A percentile compares a stretch with the other conserved stretches of the same genome.
Conservation (phyloP, 37 sponge, comb jelly and placozoan genomes). For the Halichondria panicea region DNA sequence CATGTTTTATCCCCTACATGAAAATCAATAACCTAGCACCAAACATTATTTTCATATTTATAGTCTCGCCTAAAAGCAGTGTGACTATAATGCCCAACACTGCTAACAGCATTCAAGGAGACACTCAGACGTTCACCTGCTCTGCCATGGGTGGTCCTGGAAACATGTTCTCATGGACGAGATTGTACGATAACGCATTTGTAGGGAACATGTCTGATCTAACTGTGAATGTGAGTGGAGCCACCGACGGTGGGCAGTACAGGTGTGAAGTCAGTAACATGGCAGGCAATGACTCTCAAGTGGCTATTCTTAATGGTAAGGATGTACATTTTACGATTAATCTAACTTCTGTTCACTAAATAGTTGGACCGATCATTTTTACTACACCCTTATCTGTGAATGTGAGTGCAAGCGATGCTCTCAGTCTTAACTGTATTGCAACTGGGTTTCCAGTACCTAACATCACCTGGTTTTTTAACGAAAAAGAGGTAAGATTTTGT, state of each 20-base stretch:
- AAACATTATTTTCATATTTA: not conserved
- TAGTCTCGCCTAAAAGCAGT: constrained; percentile 38
- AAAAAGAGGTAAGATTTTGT: not conserved
- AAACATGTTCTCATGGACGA: constrained; percentile 50
- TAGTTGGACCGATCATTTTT: constrained; percentile 49
- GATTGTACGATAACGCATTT: no score
- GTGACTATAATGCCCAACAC: constrained; percentile 17
- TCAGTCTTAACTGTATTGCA: constrained; percentile 26
- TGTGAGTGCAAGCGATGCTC: constrained; percentile 7
- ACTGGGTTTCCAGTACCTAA: constrained; percentile 43
- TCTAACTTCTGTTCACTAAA: not conserved
- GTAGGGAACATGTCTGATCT: no score
- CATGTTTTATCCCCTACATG: no score
- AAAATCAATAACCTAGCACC: not conserved
- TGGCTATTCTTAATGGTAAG: constrained; percentile 26
- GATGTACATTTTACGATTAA: no score
- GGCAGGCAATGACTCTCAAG: constrained; percentile 5
- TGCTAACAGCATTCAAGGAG: not conserved
- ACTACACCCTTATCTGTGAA: constrained; percentile 10
- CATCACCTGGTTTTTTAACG: constrained; percentile 62
- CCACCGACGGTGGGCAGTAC: constrained; percentile 8
- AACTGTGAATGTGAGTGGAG: no score
- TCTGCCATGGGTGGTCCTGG: constrained; percentile 52
- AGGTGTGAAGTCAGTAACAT: constrained; percentile 6
- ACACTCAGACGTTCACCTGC: constrained; percentile 50